These are phyloP conservation scores for Tenthredo notha DNA, from an alignment of 2,888 invertebrate genomes.

Conservation along the genomic window DNA sequence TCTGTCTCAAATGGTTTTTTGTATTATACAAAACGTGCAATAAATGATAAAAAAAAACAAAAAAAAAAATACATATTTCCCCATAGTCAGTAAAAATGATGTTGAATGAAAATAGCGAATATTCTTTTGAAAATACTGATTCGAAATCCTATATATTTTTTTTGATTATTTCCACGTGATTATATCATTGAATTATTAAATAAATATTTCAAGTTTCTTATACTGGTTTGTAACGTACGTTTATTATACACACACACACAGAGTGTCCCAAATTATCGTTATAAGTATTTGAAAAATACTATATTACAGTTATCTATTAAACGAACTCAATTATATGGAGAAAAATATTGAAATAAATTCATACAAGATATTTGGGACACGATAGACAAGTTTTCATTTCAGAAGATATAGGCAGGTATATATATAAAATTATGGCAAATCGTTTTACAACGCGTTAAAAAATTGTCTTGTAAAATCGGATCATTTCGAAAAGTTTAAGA, in stretches of 20 bases:
- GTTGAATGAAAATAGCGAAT: neutral
- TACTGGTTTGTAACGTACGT: neutral
- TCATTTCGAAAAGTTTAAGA: neutral
- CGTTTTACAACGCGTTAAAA: neutral
- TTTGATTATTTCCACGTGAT: neutral
- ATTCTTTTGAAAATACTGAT: neutral
- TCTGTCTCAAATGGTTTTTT: neutral
- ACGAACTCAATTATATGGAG: neutral
- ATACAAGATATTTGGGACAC: neutral
- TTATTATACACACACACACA: neutral
- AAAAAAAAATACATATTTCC: neutral
- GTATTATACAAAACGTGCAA: neutral
- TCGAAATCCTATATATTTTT: neutral
- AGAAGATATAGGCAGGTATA: neutral
- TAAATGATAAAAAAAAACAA: no score
- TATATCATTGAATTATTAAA: neutral
- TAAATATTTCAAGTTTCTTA: neutral
- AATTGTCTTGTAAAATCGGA: neutral
- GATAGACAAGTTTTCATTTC: neutral
- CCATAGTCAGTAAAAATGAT: neutral
- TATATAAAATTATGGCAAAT: neutral
- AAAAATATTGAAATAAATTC: neutral
- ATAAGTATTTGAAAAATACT: neutral
- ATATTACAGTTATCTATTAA: neutral
- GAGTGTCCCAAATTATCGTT: neutral